Evolutionary conservation across 2,113 vertebrate genomes (phyloP), one percentile per base, ranked within the genome.

Genomic region (Chaetops frenatus): DNA sequence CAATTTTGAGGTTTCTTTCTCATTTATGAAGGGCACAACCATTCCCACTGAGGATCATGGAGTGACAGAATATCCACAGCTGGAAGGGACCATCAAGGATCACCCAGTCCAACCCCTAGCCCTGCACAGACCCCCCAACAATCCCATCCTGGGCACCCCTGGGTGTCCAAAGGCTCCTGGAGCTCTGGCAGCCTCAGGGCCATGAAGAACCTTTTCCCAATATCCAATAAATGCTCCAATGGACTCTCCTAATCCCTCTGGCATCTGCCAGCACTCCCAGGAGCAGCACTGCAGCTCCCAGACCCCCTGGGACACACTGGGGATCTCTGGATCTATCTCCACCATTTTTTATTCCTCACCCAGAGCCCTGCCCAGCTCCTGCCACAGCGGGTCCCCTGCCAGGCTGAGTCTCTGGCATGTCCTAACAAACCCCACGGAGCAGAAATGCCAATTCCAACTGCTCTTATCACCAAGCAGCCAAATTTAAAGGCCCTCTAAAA

Each of bases 351-450:
- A 10, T 31, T 57, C 57, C 74, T 54, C 0, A 0, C 50, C n/a
- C 54, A 36, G 72, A 0, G 0, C 50, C 54, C 72, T 57, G 36
- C 27, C n/a, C 0, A 0, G 19, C 66, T 35, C 1, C 0, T 1
- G 1, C 72, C 81, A 67, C 19, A 48, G 45, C 3, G 0, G 31
- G 45, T 86, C 13, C 51, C 33, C 27, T 60, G 29, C 73, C 48
- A 35, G 66, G 62, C 58, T 60, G 53, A 25, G 50, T 47, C 62
- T 58, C 61, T 33, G 57, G 19, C 73, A 56, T 1, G 8, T 47
- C 82, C 71, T 36, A 61, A 53, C 58, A 81, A 88, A 85, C 25
- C 44, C 2, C 0, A 33, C 2, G 42, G 54, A 85, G 45, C 54
- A 91, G 38, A 61, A 88, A 61, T 2, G 1, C 36, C 36, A 50